These are phyloP conservation scores for Lasioglossum pauxillum DNA, from an alignment of 2,888 invertebrate species.

Conservation along the genomic window DNA sequence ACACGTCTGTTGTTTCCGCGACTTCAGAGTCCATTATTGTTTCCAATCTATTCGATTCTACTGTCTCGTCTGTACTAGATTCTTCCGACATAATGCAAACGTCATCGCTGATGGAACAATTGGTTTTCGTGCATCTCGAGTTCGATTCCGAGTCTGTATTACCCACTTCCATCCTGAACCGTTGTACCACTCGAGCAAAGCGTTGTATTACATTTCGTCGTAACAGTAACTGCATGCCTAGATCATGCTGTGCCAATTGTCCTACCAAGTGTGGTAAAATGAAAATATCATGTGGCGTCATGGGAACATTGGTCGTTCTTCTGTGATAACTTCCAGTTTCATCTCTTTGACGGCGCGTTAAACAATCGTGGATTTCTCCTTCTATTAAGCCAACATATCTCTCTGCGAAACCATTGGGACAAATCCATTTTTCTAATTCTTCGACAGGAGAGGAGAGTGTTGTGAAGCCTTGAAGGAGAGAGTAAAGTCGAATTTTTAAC, in stretches of 20 bases:
- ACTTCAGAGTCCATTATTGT: constrained; percentile 82
- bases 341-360: constrained; percentile 93
- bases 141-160: constrained; percentile 72
- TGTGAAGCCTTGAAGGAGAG: constrained; percentile 85
- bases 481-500: constrained; percentile 86
- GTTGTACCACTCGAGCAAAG: constrained; percentile 83
- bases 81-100: constrained; percentile 75
- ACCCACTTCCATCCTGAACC: constrained; percentile 77
- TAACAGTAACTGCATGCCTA: constrained; percentile 86
- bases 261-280: constrained; percentile 93
- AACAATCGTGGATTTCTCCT: constrained; percentile 93
- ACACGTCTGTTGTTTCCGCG: constrained; percentile 70
- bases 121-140: constrained; percentile 70
- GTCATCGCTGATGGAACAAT: constrained; percentile 73
- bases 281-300: constrained; percentile 85
- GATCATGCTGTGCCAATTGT: constrained; percentile 90
- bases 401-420: constrained; percentile 80
- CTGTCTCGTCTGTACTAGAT: constrained; percentile 73
- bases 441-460: constrained; percentile 82
- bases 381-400: constrained; percentile 96
- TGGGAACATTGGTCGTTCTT: constrained; percentile 87
- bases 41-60: constrained; percentile 78
- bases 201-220: constrained; percentile 85
- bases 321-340: constrained; percentile 92
- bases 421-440: constrained; percentile 82